Evolutionary conservation across 2,888 invertebrate species (phyloP).

Genomic region (Sthenelais limicola): DNA sequence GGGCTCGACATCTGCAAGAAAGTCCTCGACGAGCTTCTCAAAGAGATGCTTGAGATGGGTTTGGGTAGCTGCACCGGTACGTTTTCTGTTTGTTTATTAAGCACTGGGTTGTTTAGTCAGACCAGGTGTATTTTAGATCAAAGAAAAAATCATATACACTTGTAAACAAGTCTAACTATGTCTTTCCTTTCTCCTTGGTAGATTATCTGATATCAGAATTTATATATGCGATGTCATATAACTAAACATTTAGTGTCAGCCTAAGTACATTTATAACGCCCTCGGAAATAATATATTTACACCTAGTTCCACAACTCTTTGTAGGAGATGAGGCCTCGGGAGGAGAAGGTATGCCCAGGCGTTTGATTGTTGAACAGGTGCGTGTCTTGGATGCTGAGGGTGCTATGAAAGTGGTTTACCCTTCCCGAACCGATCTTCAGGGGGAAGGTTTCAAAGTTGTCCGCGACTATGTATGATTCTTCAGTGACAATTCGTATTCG

Average conservation of each 20-base stretch:
- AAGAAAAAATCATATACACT: constrained; percentile 56
- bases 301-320: too few species aligned
- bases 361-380: constrained; percentile 78
- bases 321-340: too few species aligned
- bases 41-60: constrained; percentile 76
- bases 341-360: constrained; percentile 41
- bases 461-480: constrained; percentile 51
- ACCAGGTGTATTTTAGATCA: constrained; percentile 6
- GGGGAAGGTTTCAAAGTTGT: constrained; percentile 57
- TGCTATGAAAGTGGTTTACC: constrained; percentile 83
- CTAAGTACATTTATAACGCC: too few species aligned
- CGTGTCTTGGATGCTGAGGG: constrained; percentile 81
- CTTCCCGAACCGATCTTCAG: constrained; percentile 81
- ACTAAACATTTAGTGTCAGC: too few species aligned
- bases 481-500: too few species aligned
- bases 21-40: constrained; percentile 80
- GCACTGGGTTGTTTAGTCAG: constrained; percentile 2
- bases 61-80: constrained; percentile 54
- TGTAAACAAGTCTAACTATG: constrained; percentile 22
- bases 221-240: too few species aligned
- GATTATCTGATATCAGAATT: too few species aligned
- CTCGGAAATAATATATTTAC: too few species aligned
- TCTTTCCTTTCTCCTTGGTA: neutral
- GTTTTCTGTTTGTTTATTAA: neutral
- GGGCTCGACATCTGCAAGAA: constrained; percentile 79